Base-by-base conservation (phyloP, 2,113 vertebrate genomes). In the Corvus hawaiiensis region DNA sequence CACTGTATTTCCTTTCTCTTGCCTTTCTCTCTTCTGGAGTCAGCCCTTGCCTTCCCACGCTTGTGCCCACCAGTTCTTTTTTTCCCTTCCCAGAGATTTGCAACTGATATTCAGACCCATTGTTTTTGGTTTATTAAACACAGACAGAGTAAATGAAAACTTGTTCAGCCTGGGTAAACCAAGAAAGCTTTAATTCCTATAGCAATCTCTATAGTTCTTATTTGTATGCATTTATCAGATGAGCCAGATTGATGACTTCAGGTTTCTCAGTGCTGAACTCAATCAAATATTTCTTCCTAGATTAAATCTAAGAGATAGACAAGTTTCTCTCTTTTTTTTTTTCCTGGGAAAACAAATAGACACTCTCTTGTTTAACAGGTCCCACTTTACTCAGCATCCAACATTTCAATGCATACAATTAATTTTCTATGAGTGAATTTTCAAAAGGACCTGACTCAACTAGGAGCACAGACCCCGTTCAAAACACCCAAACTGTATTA, bases 101-200 rank as follows among this genome's bases (percentile, higher is more conserved):
- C 32, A 74, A 39, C 10, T 55, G 46, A 66, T 41, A 86, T 69
- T 51, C 89, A 72, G 46, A 79, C 32, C 48, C 33, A 64, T 91
- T 8, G 3, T n/a, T 89, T 95, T 58, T 82, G n/a, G 37, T 66
- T 96, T 92, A 75, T 84, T 94, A 76, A 94, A 51, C 23, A 86
- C 21, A 86, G 56, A 89, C 48, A 88, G 52, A 94, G 21, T 8
- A 96, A 96, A 91, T 76, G 28, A 58, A 86, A 96, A 55, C 74
- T 87, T 85, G 13, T 55, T 79, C 37, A 86, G 58, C 72, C 71
- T 90, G 33, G 24, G 19, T 79, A 67, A 64, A 83, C 43, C 76
- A 67, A 22, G 28, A 28, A 55, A 84, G 43, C 37, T 49, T 46
- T 72, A 71, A 59, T 91, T 94, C 51, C 62, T 79, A 22, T 54